These are phyloP conservation scores for Eubucco bourcierii DNA, from an alignment of 2,113 vertebrate genomes.

Conservation along the genomic window DNA sequence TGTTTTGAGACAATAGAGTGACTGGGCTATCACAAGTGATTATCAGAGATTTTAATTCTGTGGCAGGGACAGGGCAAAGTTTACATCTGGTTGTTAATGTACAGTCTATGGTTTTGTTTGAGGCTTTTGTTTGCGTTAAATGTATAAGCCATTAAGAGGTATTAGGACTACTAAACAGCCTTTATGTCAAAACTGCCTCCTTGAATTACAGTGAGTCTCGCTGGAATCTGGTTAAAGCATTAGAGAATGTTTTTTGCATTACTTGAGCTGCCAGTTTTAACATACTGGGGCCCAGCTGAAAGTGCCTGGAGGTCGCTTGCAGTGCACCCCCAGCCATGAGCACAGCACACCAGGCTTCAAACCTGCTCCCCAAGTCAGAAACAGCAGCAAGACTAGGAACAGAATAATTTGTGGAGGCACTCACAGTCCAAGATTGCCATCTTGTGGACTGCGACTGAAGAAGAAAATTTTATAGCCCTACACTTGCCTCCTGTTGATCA, in stretches of 20 bases:
- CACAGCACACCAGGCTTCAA: not conserved
- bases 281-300: not conserved
- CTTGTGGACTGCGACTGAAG: constrained; percentile 44
- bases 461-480: not conserved
- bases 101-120: fast-evolving
- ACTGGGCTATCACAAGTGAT: no score
- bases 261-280: not conserved
- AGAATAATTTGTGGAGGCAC: not conserved
- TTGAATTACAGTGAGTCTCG: not conserved
- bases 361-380: not conserved
- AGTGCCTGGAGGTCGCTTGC: fast-evolving
- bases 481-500: not conserved
- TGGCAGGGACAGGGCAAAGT: not conserved
- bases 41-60: not conserved
- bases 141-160: not conserved
- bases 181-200: not conserved
- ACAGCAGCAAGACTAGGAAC: not conserved
- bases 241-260: not conserved
- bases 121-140: not conserved
- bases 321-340: not conserved
- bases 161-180: not conserved
- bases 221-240: not conserved
- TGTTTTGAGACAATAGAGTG: no score
- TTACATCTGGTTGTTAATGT: not conserved
- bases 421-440: constrained; percentile 67